Conservation (phyloP, 1,140 invertebrate species). For the Phenacoccus solenopsis region DNA sequence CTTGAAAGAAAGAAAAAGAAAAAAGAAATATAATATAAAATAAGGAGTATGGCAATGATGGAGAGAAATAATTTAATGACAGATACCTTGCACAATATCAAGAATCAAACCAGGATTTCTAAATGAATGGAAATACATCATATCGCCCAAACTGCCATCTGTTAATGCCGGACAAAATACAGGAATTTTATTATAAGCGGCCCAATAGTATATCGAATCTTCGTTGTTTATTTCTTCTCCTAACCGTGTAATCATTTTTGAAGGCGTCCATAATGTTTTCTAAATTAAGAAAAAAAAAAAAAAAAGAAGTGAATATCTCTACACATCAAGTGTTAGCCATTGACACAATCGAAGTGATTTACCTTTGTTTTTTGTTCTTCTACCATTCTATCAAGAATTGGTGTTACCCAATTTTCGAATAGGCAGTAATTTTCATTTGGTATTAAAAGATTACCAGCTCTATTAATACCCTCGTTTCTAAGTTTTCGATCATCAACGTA, state of each 20-base stretch:
- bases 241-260: slow-evolving; percentile 66
- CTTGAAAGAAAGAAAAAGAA: slow-evolving; percentile 36
- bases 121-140: slow-evolving; percentile 98
- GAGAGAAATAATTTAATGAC: not conserved
- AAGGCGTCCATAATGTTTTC: slow-evolving; percentile 74
- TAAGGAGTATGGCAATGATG: not conserved
- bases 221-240: slow-evolving; percentile 85
- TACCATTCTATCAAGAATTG: slow-evolving; percentile 83
- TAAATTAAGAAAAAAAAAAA: slow-evolving; percentile 17
- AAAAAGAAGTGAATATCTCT: not conserved
- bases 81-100: slow-evolving; percentile 79
- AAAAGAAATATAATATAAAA: not conserved
- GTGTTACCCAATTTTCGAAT: slow-evolving; percentile 98
- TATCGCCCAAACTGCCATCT: slow-evolving; percentile 96
- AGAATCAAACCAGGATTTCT: slow-evolving; percentile 81
- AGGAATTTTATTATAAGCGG: slow-evolving; percentile 92
- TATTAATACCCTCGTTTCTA: slow-evolving; percentile 81
- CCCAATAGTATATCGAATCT: slow-evolving; percentile 96
- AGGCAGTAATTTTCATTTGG: slow-evolving; percentile 98
- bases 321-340: slow-evolving; percentile 13
- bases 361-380: slow-evolving; percentile 68
- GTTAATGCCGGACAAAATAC: slow-evolving; percentile 96
- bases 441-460: slow-evolving; percentile 94
- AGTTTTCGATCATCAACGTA: slow-evolving; percentile 62
- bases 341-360: slow-evolving; percentile 24